Conservation (phyloP, 2,888 invertebrate species). For the Meandrusa payeni region DNA sequence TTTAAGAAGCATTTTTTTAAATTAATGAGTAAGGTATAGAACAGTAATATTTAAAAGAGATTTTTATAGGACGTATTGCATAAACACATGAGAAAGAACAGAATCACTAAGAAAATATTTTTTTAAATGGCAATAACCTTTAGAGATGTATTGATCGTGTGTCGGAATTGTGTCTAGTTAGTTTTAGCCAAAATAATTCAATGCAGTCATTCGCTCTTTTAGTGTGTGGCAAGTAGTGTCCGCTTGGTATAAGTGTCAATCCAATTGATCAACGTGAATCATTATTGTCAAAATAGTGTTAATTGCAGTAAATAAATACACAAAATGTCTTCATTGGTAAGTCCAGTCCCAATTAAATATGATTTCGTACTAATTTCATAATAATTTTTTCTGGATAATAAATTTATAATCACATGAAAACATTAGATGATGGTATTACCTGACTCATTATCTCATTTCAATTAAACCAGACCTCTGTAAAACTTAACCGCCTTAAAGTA, state of each 20-base stretch:
- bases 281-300: slow-evolving; percentile 55
- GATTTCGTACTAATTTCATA: not conserved
- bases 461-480: not conserved
- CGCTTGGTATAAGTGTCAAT: slow-evolving; percentile 55
- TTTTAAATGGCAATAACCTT: slow-evolving; percentile 27
- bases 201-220: slow-evolving; percentile 42
- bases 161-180: slow-evolving; percentile 36
- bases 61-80: too few species aligned
- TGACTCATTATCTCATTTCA: slow-evolving; percentile 10
- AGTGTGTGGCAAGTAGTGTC: slow-evolving; percentile 41
- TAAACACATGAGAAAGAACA: too few species aligned
- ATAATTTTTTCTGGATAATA: not conserved
- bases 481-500: not conserved
- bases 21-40: too few species aligned
- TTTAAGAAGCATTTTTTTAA: too few species aligned
- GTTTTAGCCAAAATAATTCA: slow-evolving; percentile 47
- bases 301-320: slow-evolving; percentile 35
- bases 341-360: slow-evolving; percentile 30
- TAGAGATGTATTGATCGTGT: slow-evolving; percentile 57
- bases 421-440: not conserved
- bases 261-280: slow-evolving; percentile 60
- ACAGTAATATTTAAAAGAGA: too few species aligned
- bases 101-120: too few species aligned
- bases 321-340: slow-evolving; percentile 68
- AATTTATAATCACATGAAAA: not conserved